Percentiles rank a stretch among this genome's conserved stretches.
These are phyloP conservation scores for Diachasmimorpha longicaudata DNA, from an alignment of 1,140 invertebrate genomes.

Conservation along the genomic window DNA sequence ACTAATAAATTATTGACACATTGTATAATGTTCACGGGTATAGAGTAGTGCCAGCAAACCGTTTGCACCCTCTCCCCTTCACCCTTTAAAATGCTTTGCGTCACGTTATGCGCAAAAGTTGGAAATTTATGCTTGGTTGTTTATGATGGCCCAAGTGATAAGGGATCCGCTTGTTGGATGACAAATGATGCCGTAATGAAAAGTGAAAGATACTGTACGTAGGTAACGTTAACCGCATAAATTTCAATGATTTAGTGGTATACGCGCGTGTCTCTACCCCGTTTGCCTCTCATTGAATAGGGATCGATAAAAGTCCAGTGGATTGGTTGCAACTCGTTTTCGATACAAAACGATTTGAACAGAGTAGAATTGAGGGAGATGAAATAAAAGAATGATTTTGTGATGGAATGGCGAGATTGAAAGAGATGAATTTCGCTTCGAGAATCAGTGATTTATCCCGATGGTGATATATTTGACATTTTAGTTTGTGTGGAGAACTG, in stretches of 20 bases:
- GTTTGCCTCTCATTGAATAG: constrained; percentile 46
- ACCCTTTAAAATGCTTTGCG: constrained; percentile 60
- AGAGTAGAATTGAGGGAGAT: background rate
- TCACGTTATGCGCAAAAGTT: constrained; percentile 65
- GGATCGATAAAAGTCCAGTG: constrained; percentile 54
- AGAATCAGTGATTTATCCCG: background rate
- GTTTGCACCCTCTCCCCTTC: constrained; percentile 37
- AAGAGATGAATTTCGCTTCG: background rate
- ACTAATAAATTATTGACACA: constrained; percentile 58
- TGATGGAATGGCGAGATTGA: background rate
- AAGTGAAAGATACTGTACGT: constrained; percentile 63
- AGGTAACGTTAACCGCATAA: constrained; percentile 54
- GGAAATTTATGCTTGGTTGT: constrained; percentile 63
- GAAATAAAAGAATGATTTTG: background rate
- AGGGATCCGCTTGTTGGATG: constrained; percentile 61
- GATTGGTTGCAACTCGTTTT: constrained; percentile 25
- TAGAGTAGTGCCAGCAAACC: no score
- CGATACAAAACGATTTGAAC: background rate
- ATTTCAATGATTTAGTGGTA: constrained; percentile 65
- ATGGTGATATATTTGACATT: background rate
- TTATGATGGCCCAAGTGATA: constrained; percentile 63
- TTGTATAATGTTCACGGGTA: background rate
- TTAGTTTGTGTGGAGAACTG: background rate
- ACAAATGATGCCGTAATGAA: constrained; percentile 65
- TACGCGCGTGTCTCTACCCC: constrained; percentile 48